Conservation (phyloP, 2,797 vertebrate genomes). For the Amblyopsis hoosieri region DNA sequence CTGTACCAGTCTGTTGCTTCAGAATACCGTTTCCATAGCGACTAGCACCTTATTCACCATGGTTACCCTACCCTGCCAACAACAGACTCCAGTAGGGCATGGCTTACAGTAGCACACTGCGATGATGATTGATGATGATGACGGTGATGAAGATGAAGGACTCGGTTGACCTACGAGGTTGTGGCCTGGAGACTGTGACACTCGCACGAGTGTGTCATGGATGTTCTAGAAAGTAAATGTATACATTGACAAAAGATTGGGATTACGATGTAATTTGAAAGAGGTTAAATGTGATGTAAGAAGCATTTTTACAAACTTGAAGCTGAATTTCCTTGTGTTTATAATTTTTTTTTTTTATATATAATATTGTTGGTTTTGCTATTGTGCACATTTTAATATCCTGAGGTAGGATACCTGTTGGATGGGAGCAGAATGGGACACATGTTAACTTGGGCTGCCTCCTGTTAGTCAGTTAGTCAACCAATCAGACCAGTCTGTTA, state of each 20-base stretch:
- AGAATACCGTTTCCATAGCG: slow-evolving; percentile 70
- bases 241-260: slow-evolving; percentile 60
- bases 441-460: slow-evolving; percentile 56
- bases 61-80: slow-evolving; percentile 62
- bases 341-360: slow-evolving; percentile 20
- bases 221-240: slow-evolving; percentile 48
- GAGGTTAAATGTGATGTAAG: slow-evolving; percentile 61
- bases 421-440: slow-evolving; percentile 40
- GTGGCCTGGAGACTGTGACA: background rate
- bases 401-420: slow-evolving; percentile 28
- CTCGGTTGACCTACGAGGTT: slow-evolving; percentile 11
- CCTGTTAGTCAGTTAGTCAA: slow-evolving; percentile 14
- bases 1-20: slow-evolving; percentile 56
- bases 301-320: slow-evolving; percentile 73
- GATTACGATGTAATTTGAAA: slow-evolving; percentile 52
- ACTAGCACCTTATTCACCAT: slow-evolving; percentile 76
- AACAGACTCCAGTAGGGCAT: slow-evolving; percentile 54
- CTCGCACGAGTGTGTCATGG: slow-evolving; percentile 46
- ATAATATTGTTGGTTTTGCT: slow-evolving; percentile 51
- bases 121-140: slow-evolving; percentile 25
- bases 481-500: slow-evolving; percentile 11
- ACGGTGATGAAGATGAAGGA: slow-evolving; percentile 36
- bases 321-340: slow-evolving; percentile 59
- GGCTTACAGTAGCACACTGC: slow-evolving; percentile 59
- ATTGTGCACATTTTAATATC: slow-evolving; percentile 58